A percentile compares a stretch with the other conserved stretches of the same genome.
Conservation (phyloP, 2,113 vertebrate species). For the Eupsittula cactorum region DNA sequence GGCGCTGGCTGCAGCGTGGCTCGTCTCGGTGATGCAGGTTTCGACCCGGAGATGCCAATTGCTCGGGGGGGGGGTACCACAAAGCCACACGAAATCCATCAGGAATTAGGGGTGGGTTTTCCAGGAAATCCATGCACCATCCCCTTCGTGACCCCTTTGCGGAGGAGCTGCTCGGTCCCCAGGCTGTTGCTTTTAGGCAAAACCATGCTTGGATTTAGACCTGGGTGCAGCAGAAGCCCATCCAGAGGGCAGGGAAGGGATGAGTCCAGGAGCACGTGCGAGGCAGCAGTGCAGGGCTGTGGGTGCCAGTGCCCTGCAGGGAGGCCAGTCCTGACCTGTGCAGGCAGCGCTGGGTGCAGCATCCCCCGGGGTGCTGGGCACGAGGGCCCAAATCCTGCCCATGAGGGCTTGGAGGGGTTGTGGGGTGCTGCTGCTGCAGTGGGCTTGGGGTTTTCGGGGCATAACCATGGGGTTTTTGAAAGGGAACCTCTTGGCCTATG, state of each 20-base stretch:
- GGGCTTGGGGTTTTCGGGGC: background rate
- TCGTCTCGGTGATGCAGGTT: background rate
- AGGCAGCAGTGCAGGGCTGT: rapidly evolving
- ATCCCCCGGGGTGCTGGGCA: background rate
- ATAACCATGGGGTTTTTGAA: rapidly evolving
- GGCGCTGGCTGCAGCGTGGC: background rate
- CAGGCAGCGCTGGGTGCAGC: background rate
- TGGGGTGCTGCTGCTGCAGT: rapidly evolving
- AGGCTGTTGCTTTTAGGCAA: background rate
- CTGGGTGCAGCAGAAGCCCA: background rate
- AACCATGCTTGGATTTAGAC: background rate
- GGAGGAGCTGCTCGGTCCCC: background rate
- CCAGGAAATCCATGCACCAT: background rate
- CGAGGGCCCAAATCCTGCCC: background rate
- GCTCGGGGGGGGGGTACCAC: no score
- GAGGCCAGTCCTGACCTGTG: background rate
- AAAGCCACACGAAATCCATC: background rate
- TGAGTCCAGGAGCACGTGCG: background rate
- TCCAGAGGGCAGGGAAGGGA: background rate
- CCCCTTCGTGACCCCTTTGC: background rate
- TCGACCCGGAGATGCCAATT: background rate
- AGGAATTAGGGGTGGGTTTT: background rate
- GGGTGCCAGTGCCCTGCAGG: background rate
- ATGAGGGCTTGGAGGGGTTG: background rate
- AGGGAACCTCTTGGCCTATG: background rate